A percentile compares a stretch with the other conserved stretches of the same genome.
Conservation (phyloP, 2,888 invertebrate genomes). For the Volucella zonaria region DNA sequence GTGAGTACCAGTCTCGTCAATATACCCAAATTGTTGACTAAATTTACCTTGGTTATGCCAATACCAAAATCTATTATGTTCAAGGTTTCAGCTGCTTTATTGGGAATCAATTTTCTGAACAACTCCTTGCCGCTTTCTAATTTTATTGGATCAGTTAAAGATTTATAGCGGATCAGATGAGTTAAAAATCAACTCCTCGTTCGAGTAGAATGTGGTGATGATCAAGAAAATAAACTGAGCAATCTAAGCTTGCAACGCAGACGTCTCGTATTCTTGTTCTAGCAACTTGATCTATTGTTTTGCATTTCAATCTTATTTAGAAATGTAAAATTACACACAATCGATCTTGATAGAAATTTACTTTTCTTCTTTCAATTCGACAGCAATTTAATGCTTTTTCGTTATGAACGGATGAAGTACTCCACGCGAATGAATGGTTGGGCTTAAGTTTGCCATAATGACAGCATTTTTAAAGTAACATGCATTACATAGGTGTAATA, state of each 20-base stretch:
- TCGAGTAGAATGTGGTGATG: slow-evolving; percentile 99
- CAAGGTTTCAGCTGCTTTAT: slow-evolving; percentile 96
- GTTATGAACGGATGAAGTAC: no score
- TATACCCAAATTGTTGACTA: slow-evolving; percentile 99
- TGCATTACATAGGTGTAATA: no score
- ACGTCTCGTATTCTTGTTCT: slow-evolving; percentile 95
- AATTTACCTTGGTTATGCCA: slow-evolving; percentile 99
- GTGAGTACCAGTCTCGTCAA: no score
- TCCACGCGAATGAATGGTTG: no score
- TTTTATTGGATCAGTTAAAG: slow-evolving; percentile 96
- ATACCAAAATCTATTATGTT: slow-evolving; percentile 98
- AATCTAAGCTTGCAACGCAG: slow-evolving; percentile 99
- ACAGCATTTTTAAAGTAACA: no score
- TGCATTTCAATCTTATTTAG: slow-evolving; percentile 65
- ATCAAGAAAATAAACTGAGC: slow-evolving; percentile 99
- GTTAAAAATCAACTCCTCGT: slow-evolving; percentile 99
- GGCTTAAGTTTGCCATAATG: no score
- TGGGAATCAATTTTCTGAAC: slow-evolving; percentile 97
- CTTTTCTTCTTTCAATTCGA: slow-evolving; percentile 44
- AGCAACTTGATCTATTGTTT: slow-evolving; percentile 83
- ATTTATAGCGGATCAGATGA: slow-evolving; percentile 98
- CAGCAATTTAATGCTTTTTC: neutral
- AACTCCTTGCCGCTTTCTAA: slow-evolving; percentile 97
- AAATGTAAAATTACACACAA: slow-evolving; percentile 64
- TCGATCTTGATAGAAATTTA: slow-evolving; percentile 72